These are phyloP conservation scores for Alentia gelatinosa DNA, from an alignment of 2,888 invertebrate genomes.

Conservation along the genomic window DNA sequence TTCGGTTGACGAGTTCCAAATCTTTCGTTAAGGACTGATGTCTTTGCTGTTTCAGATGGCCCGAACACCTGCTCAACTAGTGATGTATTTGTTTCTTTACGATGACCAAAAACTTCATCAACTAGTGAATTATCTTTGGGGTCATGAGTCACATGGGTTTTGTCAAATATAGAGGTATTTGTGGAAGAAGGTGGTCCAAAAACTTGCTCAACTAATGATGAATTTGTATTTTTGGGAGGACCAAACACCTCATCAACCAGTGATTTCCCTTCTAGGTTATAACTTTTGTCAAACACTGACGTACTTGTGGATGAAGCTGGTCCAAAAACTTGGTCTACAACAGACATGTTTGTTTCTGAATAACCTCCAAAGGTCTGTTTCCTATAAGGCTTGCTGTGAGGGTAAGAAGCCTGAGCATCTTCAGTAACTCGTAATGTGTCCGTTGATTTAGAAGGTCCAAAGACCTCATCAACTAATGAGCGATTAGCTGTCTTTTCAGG, in stretches of 20 bases:
- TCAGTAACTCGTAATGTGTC: no score
- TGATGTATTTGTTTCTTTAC: not conserved
- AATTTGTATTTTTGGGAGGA: not conserved
- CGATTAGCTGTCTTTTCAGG: not conserved
- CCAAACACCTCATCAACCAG: not conserved
- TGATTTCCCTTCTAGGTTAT: not conserved
- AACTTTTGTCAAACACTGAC: not conserved
- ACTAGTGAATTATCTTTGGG: no score
- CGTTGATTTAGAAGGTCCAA: not conserved
- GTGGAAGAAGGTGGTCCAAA: not conserved
- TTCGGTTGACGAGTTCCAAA: not conserved
- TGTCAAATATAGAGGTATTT: not conserved
- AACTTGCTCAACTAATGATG: not conserved
- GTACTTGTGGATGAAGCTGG: not conserved
- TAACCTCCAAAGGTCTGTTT: no score
- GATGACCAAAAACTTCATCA: not conserved
- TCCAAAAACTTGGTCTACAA: not conserved
- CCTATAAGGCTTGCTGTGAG: no score
- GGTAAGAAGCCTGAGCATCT: no score
- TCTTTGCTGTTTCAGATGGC: not conserved
- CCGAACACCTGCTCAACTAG: not conserved
- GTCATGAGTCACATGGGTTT: not conserved
- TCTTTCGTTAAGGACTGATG: not conserved
- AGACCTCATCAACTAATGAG: not conserved
- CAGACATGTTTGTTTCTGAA: no score